These are phyloP conservation scores for Chloropsis cyanopogon DNA, from an alignment of 2,113 vertebrate species.

Conservation along the genomic window DNA sequence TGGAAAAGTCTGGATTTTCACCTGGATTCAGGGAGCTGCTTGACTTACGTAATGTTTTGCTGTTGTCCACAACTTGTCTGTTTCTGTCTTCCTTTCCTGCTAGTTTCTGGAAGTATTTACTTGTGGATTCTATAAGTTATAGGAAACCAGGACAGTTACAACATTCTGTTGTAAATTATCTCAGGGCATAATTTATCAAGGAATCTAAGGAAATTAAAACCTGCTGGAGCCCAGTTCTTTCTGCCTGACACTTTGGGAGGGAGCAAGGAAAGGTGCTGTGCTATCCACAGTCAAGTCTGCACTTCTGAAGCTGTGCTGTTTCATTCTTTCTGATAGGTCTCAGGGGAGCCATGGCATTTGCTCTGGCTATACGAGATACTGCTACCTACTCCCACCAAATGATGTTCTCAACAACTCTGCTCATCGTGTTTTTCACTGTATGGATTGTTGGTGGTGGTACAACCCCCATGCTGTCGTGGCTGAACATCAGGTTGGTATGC, in stretches of 20 bases:
- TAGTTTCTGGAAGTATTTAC: neutral
- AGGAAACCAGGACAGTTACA: neutral
- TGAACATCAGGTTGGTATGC: conserved; percentile 90
- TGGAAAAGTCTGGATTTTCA: neutral
- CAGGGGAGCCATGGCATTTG: conserved; percentile 96
- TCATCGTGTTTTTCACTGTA: conserved; percentile 97
- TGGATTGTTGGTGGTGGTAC: conserved; percentile 97
- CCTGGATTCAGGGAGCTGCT: neutral
- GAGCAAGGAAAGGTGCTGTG: neutral
- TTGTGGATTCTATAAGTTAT: neutral
- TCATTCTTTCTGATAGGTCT: conserved; percentile 75
- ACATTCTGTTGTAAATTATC: neutral
- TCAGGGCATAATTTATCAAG: neutral
- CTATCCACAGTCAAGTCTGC: neutral
- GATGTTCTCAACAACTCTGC: conserved; percentile 98
- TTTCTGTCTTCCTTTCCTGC: neutral
- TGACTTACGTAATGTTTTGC: neutral
- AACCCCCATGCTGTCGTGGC: conserved; percentile 94
- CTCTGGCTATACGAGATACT: conserved; percentile 93
- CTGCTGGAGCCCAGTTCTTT: neutral
- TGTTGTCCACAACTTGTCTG: neutral
- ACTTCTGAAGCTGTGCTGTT: neutral
- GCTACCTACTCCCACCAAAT: conserved; percentile 93
- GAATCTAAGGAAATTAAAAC: neutral
- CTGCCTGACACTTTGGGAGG: neutral